Evolutionary conservation across 1,140 invertebrate genomes (phyloP), one percentile per base, ranked within the genome.

Genomic region (Odontomachus brunneus): DNA sequence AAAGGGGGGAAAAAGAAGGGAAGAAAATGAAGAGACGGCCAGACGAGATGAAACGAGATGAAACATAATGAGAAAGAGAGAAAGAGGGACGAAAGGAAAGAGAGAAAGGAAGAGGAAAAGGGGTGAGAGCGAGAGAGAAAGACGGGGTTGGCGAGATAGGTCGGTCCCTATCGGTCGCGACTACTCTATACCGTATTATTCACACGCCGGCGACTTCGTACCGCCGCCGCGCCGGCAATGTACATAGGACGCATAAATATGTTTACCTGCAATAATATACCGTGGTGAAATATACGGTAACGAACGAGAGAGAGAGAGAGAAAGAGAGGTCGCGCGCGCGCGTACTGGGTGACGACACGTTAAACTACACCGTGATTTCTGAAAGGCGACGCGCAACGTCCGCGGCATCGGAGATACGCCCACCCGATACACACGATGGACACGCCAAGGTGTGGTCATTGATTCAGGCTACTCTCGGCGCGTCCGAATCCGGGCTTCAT

Each of bases 141-240:
- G 74, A 81, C 72, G 63, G 26, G 62, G 72, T 84, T 81, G 73
- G 74, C 69, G 65, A 84, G 80, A 82, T 9, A 49, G 65, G 63
- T 62, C 17, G 26, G 24, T 80, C 85, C 75, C 82, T 80, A 57
- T 75, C 66, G 78, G 29, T 82, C 71, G 84, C 86, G 82, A 80
- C 81, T 87, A 74, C 38, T 82, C 72, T 83, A 74, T 65, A 83
- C 86, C 83, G 72, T 88, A 89, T 91, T 92, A 91, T 91, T 92
- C 91, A 90, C 90, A 91, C 89, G 89, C 84, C 89, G 87, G 84
- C 80, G 89, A 90, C 89, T 91, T 80, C 74, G 74, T 80, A 71
- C 26, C 84, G 81, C 38, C 60, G 60, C 66, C 29, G 17, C 48
- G 29, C 22, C 19, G 48, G 53, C 49, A 66, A 75, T 55, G 75